Conservation (phyloP, 2,888 invertebrate genomes). For the Ectropis crepuscularia region DNA sequence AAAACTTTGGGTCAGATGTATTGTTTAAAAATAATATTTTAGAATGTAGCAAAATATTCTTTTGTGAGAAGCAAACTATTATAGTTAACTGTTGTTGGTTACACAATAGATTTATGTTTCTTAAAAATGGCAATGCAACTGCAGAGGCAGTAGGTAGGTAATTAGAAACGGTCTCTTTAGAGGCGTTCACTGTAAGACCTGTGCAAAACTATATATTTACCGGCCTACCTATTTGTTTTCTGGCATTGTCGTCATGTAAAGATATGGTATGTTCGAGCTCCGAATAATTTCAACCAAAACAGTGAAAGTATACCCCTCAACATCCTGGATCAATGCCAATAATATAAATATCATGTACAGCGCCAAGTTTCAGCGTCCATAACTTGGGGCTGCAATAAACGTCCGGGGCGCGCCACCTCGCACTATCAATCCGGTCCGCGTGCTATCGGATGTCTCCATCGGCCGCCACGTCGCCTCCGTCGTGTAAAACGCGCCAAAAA, state of each 20-base stretch:
- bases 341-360: conserved; percentile 66
- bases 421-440: conserved; percentile 77
- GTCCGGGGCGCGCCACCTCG: conserved; percentile 65
- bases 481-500: conserved; percentile 52
- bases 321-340: conserved; percentile 75
- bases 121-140: too few species aligned
- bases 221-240: too few species aligned
- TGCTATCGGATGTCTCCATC: conserved; percentile 78
- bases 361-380: conserved; percentile 71
- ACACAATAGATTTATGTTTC: too few species aligned
- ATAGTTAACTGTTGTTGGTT: too few species aligned
- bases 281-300: conserved; percentile 68
- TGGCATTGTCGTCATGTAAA: conserved; percentile 51
- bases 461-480: conserved; percentile 55
- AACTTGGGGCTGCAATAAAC: conserved; percentile 73
- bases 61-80: too few species aligned
- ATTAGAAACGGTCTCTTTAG: too few species aligned
- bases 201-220: too few species aligned
- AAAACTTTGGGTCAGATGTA: conserved; percentile 39
- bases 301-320: conserved; percentile 50
- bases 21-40: conserved; percentile 4
- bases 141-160: too few species aligned
- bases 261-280: conserved; percentile 78
- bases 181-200: too few species aligned
- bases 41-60: too few species aligned